Evolutionary conservation across 2,797 vertebrate species (phyloP).

Genomic region (Neomorphus geoffroyi): DNA sequence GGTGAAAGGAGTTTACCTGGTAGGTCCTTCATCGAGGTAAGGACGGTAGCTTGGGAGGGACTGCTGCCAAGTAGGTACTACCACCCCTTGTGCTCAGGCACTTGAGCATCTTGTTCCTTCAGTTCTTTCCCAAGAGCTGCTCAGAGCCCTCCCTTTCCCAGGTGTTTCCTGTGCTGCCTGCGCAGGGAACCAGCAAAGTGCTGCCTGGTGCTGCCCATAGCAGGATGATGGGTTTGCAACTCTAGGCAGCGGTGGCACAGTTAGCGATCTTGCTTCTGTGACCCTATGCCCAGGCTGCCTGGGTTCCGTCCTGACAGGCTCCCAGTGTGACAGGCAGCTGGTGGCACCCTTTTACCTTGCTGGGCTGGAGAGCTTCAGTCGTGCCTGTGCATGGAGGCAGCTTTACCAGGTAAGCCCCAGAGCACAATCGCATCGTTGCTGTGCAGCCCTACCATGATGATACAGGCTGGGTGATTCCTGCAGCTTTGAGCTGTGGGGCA

Average conservation of each 20-base stretch:
- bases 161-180: background rate
- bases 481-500: background rate
- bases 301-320: background rate
- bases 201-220: background rate
- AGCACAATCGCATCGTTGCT: background rate
- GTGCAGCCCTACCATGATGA: accelerated
- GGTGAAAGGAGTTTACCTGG: background rate
- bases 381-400: accelerated
- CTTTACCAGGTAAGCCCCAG: background rate
- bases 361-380: background rate
- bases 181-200: background rate
- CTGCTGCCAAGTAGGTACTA: background rate
- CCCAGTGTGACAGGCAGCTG: accelerated
- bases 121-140: accelerated
- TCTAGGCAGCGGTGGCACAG: background rate
- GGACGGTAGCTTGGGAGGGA: background rate
- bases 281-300: background rate
- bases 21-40: background rate
- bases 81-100: accelerated
- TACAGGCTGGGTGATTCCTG: background rate
- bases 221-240: background rate
- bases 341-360: background rate
- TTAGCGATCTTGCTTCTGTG: accelerated
- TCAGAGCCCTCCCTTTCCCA: background rate
- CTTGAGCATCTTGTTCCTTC: accelerated